Base-by-base conservation (phyloP, 2,888 invertebrate genomes). In the Apamea epomidion region DNA sequence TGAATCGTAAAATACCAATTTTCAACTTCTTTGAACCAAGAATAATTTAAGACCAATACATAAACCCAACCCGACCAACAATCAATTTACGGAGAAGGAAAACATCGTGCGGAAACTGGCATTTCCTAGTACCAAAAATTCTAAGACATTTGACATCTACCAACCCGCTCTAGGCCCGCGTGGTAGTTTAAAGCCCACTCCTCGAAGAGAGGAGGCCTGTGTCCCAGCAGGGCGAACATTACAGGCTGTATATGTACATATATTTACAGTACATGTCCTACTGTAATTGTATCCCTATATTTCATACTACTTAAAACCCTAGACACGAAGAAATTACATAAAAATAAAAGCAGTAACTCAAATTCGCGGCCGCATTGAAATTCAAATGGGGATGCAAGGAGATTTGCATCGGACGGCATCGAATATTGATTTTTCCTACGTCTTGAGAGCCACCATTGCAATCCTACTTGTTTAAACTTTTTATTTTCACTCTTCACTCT, bases 391-490 rank as follows among this genome's bases (percentile, higher is more conserved):
- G 94, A 95, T 96, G 96, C 96, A 95, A 92, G 93, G 88, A 93
- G 95, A 96, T 97, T 97, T 97, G 97, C 97, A 97, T 96, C 94
- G 94, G 92, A 91, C 93, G 93, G 94, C 95, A 94, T 96, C 94
- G 96, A 92, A 94, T 96, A 97, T 97, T 95, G 97, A 97, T 97
- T 97, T 84, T 96, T 95, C 94, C 91, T 91, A 90, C 96, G 94
- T 97, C 97, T 97, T 97, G 94, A 96, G 96, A 95, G 95, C 95
- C 85, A 92, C 91, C 93, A 94, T 93, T 95, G 96, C 96, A 96
- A 93, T 94, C 93, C 93, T 94, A 95, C 97, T 97, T 97, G 95
- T 97, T 97, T 97, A 97, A 97, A 97, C 96, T 97, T 97, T 97
- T 97, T 96, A 96, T 97, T 97, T 92, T 97, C 94, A 96, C 97